Percentiles rank a stretch among this genome's conserved stretches.
Conservation (phyloP, 2,888 invertebrate species). For the Ichneumoninae sp. region DNA sequence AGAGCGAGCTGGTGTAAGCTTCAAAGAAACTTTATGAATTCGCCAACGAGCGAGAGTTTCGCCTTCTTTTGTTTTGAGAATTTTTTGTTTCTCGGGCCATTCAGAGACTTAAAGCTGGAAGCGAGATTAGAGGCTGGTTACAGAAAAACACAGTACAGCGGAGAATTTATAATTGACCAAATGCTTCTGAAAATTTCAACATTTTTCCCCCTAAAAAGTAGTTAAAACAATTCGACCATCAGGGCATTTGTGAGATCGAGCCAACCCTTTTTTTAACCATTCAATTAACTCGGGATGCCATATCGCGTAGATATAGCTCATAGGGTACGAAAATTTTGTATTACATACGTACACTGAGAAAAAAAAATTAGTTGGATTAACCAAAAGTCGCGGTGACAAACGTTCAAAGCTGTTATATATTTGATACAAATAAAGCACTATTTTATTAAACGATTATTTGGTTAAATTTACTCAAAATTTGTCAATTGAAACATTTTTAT, state of each 20-base stretch:
- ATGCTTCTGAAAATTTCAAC: neutral
- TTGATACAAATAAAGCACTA: no score
- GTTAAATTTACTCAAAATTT: no score
- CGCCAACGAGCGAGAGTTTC: constrained; percentile 18
- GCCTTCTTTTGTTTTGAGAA: neutral
- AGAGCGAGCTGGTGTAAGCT: constrained; percentile 3
- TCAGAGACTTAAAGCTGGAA: neutral
- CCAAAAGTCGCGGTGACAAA: no score
- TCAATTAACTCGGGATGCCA: neutral
- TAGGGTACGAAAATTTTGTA: no score
- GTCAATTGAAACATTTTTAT: no score
- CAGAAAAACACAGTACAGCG: neutral
- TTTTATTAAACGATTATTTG: no score
- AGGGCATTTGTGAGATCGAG: no score
- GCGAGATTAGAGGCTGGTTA: neutral
- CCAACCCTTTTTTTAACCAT: neutral
- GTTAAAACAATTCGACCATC: neutral
- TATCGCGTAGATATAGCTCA: neutral
- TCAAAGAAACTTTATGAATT: constrained; percentile 22
- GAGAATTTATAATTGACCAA: neutral
- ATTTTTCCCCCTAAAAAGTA: neutral
- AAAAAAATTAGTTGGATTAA: no score
- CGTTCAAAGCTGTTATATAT: no score
- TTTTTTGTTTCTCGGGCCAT: neutral
- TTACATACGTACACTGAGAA: no score